Evolutionary conservation across 1,140 invertebrate genomes (phyloP).

Genomic region (Homarus americanus): DNA sequence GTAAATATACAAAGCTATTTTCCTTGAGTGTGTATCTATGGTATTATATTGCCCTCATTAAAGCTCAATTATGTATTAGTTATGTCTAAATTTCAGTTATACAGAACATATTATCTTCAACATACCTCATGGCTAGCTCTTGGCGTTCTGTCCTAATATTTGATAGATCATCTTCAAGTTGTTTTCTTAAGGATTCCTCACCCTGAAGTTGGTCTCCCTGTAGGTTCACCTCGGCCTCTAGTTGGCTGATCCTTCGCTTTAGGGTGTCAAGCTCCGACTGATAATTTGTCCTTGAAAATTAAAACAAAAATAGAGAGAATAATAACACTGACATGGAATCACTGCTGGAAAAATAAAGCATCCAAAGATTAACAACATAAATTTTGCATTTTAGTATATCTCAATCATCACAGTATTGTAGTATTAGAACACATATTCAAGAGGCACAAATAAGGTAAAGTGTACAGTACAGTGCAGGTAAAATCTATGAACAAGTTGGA

Average conservation of each 20-base stretch:
- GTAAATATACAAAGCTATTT: not conserved
- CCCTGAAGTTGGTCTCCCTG: slow-evolving; percentile 23
- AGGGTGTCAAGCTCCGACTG: slow-evolving; percentile 14
- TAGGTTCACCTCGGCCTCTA: slow-evolving; percentile 34
- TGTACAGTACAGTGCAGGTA: no score
- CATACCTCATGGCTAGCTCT: slow-evolving; percentile 45
- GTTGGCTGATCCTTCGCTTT: slow-evolving; percentile 14
- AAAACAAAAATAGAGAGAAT: not conserved
- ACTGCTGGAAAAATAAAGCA: no score
- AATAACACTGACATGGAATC: no score
- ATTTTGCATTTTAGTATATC: no score
- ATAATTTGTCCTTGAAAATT: slow-evolving; percentile 14
- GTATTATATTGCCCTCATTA: not conserved
- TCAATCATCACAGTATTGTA: no score
- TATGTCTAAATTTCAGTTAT: not conserved
- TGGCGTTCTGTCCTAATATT: slow-evolving; percentile 30
- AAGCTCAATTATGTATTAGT: not conserved
- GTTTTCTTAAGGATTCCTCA: slow-evolving; percentile 34
- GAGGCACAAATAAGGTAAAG: no score
- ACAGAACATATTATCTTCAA: not conserved
- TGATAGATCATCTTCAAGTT: slow-evolving; percentile 32
- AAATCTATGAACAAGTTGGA: no score
- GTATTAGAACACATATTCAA: no score
- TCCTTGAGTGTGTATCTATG: not conserved
- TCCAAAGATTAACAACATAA: no score